Conservation (phyloP, 2,113 vertebrate genomes). For the Siniperca chuatsi region DNA sequence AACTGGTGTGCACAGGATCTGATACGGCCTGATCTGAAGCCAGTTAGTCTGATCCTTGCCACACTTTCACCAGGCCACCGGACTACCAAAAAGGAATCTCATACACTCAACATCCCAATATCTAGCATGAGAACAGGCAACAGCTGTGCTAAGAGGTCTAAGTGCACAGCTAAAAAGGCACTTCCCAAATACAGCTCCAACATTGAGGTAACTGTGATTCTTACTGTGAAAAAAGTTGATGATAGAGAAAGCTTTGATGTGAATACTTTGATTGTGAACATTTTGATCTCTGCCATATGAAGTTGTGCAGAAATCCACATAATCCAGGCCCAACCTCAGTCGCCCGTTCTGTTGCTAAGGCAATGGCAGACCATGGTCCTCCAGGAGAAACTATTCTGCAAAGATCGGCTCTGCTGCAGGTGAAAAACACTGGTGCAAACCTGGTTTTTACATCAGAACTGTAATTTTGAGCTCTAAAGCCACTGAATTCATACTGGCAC, state of each 20-base stretch:
- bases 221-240: not conserved
- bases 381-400: constrained; percentile 71
- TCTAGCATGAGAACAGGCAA: constrained; percentile 28
- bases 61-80: constrained; percentile 25
- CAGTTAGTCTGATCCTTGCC: constrained; percentile 33
- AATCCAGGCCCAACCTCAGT: constrained; percentile 47
- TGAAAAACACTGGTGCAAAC: constrained; percentile 30
- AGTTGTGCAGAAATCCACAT: constrained; percentile 69
- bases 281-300: constrained; percentile 6
- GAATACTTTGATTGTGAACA: not conserved
- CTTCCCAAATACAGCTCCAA: constrained; percentile 76
- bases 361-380: constrained; percentile 79
- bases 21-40: constrained; percentile 52
- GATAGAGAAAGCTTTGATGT: not conserved
- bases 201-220: constrained; percentile 72
- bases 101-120: constrained; percentile 12
- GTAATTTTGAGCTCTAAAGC: not conserved
- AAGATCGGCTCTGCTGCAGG: constrained; percentile 81
- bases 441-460: not conserved
- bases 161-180: constrained; percentile 49
- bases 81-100: constrained; percentile 35
- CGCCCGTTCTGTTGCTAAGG: constrained; percentile 79
- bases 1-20: constrained; percentile 57
- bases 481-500: not conserved
- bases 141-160: constrained; percentile 55